A percentile compares a stretch with the other conserved stretches of the same genome.
Evolutionary conservation across 2,113 vertebrate genomes (phyloP).

Genomic region (Fukomys damarensis): DNA sequence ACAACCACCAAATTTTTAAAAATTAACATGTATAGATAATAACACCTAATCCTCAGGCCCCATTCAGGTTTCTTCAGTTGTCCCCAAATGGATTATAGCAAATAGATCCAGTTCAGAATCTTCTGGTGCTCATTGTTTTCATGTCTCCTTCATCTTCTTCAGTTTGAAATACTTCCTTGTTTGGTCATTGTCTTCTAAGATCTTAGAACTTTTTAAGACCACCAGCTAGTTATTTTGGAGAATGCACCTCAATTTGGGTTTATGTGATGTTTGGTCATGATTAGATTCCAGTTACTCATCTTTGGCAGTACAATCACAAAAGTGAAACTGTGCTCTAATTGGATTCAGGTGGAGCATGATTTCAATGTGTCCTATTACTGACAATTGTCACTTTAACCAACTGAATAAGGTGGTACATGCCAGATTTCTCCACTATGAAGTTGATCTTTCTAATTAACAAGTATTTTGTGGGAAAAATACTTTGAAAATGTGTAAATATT

Average conservation of each 20-base stretch:
- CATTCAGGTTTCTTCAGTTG: background rate
- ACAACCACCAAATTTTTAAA: background rate
- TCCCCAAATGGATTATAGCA: background rate
- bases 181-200: slow-evolving; percentile 3
- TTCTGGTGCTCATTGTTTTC: background rate
- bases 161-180: background rate
- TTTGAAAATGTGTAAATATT: background rate
- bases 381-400: background rate
- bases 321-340: background rate
- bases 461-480: background rate
- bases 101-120: background rate
- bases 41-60: background rate
- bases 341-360: background rate
- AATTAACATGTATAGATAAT: background rate
- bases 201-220: background rate
- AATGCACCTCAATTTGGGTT: background rate
- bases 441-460: background rate
- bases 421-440: background rate
- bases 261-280: background rate
- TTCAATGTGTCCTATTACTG: background rate
- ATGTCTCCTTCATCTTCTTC: background rate
- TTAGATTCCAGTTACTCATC: background rate
- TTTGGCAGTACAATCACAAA: background rate
- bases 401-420: background rate
- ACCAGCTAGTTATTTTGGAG: background rate